Percentiles rank a stretch among this genome's conserved stretches.
These are phyloP conservation scores for human DNA, from an alignment of 2,113 vertebrate genomes.

Conservation along the genomic window DNA sequence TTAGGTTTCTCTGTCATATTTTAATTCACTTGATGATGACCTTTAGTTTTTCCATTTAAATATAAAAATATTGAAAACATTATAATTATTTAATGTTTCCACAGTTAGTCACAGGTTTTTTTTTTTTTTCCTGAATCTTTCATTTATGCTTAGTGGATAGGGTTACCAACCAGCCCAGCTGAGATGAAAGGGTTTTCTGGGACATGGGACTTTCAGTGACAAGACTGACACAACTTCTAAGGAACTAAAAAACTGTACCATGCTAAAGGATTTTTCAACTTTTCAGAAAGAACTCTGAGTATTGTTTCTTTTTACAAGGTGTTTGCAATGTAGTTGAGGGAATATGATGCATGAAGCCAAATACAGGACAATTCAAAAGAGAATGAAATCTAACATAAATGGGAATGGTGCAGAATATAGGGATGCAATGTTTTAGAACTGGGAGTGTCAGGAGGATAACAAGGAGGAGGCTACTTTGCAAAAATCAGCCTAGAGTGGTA, in stretches of 20 bases:
- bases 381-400: not conserved
- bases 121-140: not conserved
- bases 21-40: not conserved
- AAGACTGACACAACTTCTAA: not conserved
- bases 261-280: not conserved
- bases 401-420: not conserved
- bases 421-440: not conserved
- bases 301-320: not conserved
- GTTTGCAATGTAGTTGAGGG: not conserved
- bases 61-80: not conserved
- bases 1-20: not conserved
- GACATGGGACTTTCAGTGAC: not conserved
- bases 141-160: not conserved
- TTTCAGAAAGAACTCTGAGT: not conserved
- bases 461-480: not conserved
- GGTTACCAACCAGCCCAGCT: not conserved
- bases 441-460: not conserved
- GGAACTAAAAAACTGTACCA: not conserved
- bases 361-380: not conserved
- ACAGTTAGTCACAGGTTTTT: not conserved
- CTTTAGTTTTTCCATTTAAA: not conserved
- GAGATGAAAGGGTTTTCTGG: not conserved
- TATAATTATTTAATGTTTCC: not conserved
- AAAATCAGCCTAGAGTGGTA: not conserved
- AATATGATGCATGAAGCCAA: not conserved